Base-by-base conservation (phyloP, 2,797 vertebrate genomes). In the Acrocephalus scirpaceus region DNA sequence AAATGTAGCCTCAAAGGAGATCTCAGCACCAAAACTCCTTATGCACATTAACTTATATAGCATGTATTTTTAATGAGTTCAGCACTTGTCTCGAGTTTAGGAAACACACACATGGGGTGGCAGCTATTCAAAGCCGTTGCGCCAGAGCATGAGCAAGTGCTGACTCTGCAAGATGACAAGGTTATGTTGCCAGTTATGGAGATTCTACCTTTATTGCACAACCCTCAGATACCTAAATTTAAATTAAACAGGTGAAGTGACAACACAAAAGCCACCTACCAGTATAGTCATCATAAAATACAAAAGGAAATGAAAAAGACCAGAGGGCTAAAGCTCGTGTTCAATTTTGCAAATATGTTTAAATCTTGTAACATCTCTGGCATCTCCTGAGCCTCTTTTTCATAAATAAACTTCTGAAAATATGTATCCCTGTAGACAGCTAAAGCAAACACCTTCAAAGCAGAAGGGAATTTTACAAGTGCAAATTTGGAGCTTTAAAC, bases 31-130 rank as follows among this genome's bases (percentile, higher is more conserved):
- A 95, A 91, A 97, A 93, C 91, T 87, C 82, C 66, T 96, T 93
- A 96, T 76, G 94, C 72, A 61, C 82, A 80, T 79, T 84, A 93
- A 92, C 90, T 93, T 86, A 53, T 12, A 77, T 10, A 94, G 88
- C 74, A 78, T 81, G 74, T 74, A 96, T 94, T 88, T 96, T 93
- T 96, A 96, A 97, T 88, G 90, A 97, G 93, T 91, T 88, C 86
- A 94, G 92, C 70, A 77, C 64, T 89, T n/a, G 89, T 78, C 75
- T 96, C 1, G 1, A 81, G 92, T 93, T 96, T 93, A 81, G 89
- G 64, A 89, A 85, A 69, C 75, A 72, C 54, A 83, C 80, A 87
- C 79, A 38, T 2, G 4, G 83, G 58, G 61, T 83, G 86, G 95
- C 73, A 93, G 76, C 83, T 83, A 79, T 90, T 96, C 92, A 95